Evolutionary conservation across 1,140 invertebrate species (phyloP).

Genomic region (Cydia amplana): DNA sequence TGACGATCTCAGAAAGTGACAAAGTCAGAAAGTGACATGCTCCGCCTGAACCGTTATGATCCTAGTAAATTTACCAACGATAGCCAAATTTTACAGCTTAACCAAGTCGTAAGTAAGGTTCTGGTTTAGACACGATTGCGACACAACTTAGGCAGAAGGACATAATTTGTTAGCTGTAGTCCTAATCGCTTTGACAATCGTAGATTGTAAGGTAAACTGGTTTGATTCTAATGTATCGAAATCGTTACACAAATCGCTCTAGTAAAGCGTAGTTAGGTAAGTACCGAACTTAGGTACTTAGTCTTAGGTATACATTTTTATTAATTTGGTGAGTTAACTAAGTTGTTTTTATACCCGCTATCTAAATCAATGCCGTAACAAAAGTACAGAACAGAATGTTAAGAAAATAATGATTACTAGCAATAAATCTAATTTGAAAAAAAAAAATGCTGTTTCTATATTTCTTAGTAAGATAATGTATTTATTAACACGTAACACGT

Average conservation of each 20-base stretch:
- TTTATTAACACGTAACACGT: too few relatives aligned
- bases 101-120: slow-evolving; percentile 6
- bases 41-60: background rate
- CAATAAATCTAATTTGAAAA: too few relatives aligned
- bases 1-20: too few relatives aligned
- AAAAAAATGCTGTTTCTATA: too few relatives aligned
- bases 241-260: background rate
- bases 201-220: slow-evolving; percentile 26
- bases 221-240: slow-evolving; percentile 22
- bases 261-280: background rate
- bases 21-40: too few relatives aligned
- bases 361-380: too few relatives aligned
- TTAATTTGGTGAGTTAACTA: too few relatives aligned
- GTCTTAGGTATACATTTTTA: background rate
- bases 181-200: slow-evolving; percentile 18
- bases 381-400: too few relatives aligned
- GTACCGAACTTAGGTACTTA: background rate
- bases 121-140: slow-evolving; percentile 6
- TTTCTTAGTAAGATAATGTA: too few relatives aligned
- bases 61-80: background rate
- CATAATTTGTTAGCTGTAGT: slow-evolving; percentile 18
- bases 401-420: too few relatives aligned
- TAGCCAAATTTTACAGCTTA: slow-evolving; percentile 6
- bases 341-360: too few relatives aligned
- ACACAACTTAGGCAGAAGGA: slow-evolving; percentile 1